Base-by-base conservation (phyloP, 2,797 vertebrate species). In the Amphiprion clarkii region DNA sequence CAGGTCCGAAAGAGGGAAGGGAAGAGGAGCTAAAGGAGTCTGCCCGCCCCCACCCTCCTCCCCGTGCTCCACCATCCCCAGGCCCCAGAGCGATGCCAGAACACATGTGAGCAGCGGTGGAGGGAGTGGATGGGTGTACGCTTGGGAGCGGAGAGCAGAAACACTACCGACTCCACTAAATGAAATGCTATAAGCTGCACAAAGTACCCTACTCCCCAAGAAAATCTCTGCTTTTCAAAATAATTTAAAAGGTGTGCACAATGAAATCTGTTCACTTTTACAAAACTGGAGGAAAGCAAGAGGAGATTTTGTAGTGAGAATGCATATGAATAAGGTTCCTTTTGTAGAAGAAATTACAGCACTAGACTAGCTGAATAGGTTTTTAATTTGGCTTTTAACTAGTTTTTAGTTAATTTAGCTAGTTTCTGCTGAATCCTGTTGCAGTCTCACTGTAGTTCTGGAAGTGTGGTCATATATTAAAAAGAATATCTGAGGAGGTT, bases 1-100 rank as follows among this genome's bases (percentile, higher is more conserved):
- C 93, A 95, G 90, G 92, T 88, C 91, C 87, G 89, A 88, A 59
- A 88, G 88, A 88, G 88, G 69, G 89, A 89, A 80, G 81, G 77
- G 91, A 85, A 88, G 87, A 92, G 83, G 79, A 91, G 89, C 79
- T 59, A 36, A 85, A 85, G 87, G 87, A 89, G 84, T 83, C 82
- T 42, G 52, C 76, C 85, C 23, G 39, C 85, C 72, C 55, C 42
- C 17, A 12, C 59, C 62, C 49, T 75, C 65, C 60, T 75, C 70
- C 74, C 8, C 49, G 6, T 71, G 77, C 70, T 79, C 75, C 69
- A 68, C 67, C 67, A 76, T 17, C 76, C 76, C 72, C 52, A 40
- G 75, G 76, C 64, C 71, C 71, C 53, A 66, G 87, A 89, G 91
- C 75, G 39, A 83, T 82, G 89, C 92, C 93, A 92, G 89, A 92